Base-by-base conservation (phyloP, 2,888 invertebrate species). In the Folsomia manolachei region DNA sequence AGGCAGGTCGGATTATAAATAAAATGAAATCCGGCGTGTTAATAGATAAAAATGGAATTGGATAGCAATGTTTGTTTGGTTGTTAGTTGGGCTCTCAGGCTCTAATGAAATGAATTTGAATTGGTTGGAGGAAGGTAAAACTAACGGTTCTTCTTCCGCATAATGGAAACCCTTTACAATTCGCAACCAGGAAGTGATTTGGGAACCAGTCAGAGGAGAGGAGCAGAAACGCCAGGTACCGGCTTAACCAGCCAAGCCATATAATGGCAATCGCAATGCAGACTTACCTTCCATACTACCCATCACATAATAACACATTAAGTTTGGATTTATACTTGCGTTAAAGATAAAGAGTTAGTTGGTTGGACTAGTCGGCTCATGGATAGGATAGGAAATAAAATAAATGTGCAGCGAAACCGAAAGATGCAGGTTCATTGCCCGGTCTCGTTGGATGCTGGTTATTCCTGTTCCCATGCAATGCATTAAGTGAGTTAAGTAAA, bases 131-230 rank as follows among this genome's bases (percentile, higher is more conserved):
- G 64, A 72, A 69, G 71, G 71, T 61, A 19, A 14, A 4, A 7
- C 11, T 56, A 75, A 78, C 78, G 77, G 78, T 71, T 75, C 70
- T 75, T 72, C 75, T 78, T 78, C 78, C 78, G 78, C 78, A 75
- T 78, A 74, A 73, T 77, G 71, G 71, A 71, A 71, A 70, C 71
- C 27, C n/a, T 21, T 67, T 67, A 68, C 71, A 75, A 69, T 67
- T 69, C 27, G 71, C 72, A 78, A 78, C 78, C 78, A 78, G 78
- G 78, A 78, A 78, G 77, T 78, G 72, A 70, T 71, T 68, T 26
- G 51, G 51, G 69, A 72, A 69, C 69, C 63, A 69, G 64, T 69
- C 60, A 62, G 66, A 26, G 60, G 64, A 56, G 64, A 65, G 53
- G 24, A 63, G 70, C 63, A 63, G 24, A 11, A 60, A 18, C 64